phyloP scores from a whole-genome alignment of 2,888 invertebrate genomes.

The Ephialtes manifestator region DNA sequence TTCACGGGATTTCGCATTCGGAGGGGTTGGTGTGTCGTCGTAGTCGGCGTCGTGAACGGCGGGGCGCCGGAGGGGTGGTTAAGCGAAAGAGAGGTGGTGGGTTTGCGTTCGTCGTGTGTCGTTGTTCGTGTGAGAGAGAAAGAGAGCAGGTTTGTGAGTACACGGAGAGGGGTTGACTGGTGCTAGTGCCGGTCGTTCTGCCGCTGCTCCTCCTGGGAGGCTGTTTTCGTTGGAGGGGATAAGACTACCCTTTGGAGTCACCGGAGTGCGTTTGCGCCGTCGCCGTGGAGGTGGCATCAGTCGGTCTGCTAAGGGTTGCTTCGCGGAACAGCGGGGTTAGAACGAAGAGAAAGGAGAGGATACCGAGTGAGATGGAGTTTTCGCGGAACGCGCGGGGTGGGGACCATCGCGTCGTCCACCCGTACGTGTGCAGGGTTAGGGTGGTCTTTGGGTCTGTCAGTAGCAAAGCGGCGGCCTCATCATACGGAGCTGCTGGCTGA shows the following conservation, averaged over 20 bases:
- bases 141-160: slow-evolving; percentile 65
- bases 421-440: slow-evolving; percentile 84
- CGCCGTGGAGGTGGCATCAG: slow-evolving; percentile 83
- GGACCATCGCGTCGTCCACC: slow-evolving; percentile 70
- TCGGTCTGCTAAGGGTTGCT: slow-evolving; percentile 82
- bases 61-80: slow-evolving; percentile 69
- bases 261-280: slow-evolving; percentile 83
- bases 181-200: slow-evolving; percentile 72
- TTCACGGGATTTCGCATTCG: slow-evolving; percentile 48
- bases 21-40: slow-evolving; percentile 67
- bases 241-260: slow-evolving; percentile 85
- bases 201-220: slow-evolving; percentile 76
- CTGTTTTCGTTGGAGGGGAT: slow-evolving; percentile 81
- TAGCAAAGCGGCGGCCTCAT: slow-evolving; percentile 86
- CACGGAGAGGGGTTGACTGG: slow-evolving; percentile 72
- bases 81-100: slow-evolving; percentile 64
- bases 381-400: slow-evolving; percentile 69
- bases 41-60: slow-evolving; percentile 68
- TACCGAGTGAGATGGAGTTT: slow-evolving; percentile 64
- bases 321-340: slow-evolving; percentile 75
- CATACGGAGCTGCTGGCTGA: slow-evolving; percentile 85
- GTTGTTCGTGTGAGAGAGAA: slow-evolving; percentile 39
- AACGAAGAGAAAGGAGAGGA: slow-evolving; percentile 52
- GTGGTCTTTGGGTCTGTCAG: slow-evolving; percentile 84
- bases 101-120: slow-evolving; percentile 53